Evolutionary conservation across 2,797 vertebrate genomes (phyloP), one percentile per base, ranked within the genome.

Genomic region (Microctenopoma lineatum): DNA sequence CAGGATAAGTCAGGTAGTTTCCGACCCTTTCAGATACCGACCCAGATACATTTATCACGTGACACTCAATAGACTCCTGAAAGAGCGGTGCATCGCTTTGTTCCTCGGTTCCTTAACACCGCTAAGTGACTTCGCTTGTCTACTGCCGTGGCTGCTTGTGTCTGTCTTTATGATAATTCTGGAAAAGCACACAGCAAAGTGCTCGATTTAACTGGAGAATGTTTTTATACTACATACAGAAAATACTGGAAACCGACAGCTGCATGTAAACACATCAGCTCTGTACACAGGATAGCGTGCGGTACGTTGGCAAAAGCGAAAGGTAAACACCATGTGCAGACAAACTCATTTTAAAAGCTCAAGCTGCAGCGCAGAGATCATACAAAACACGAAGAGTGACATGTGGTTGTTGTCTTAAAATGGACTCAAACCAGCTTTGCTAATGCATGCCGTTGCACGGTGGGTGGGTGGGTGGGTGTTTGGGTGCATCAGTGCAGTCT

Each of bases 391-490:
- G n/a, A 39, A 16, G 3, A 53, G 42, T 38, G 66, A 27, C 55
- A 12, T n/a, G 61, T 44, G 63, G 46, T 60, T 61, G 14, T 21
- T 42, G 32, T 59, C 44, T 41, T 14, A 58, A 32, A 75, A 7
- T 14, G 18, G 50, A 71, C 66, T 67, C 45, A 63, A 73, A 73
- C 27, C 66, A 60, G 70, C 61, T 65, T 56, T 47, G 18, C 42
- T 44, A 52, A 59, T 51, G 26, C 52, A 70, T 68, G 63, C 46
- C 60, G 58, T 59, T 45, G 7, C 66, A 45, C 14, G 15, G 51
- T 63, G 65, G 62, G 48, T 63, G 65, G 61, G 70, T 34, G 79
- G n/a, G n/a, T n/a, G n/a, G 29, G 60, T 79, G 66, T 73, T 51
- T 70, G 68, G 63, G 55, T 56, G 29, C 66, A 61, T 77, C 78